These are phyloP conservation scores for Phengaris alcon DNA, from an alignment of 2,888 invertebrate species.

Conservation along the genomic window DNA sequence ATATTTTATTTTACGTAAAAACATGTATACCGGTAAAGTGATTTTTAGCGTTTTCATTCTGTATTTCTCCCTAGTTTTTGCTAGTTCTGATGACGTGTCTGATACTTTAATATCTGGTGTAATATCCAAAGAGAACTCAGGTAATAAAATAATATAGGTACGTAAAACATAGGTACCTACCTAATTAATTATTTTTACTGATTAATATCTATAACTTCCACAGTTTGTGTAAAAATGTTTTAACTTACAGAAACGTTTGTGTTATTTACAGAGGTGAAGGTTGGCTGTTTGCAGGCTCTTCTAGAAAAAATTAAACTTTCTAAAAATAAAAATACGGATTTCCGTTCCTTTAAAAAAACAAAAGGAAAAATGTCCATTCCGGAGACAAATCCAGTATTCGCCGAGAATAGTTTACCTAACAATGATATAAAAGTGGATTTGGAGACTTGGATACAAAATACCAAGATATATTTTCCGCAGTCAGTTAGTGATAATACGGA, in stretches of 20 bases:
- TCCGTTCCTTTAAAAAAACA: neutral
- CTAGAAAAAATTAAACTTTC: neutral
- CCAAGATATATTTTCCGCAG: neutral
- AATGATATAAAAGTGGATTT: neutral
- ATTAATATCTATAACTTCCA: too few species aligned
- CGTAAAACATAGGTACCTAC: too few species aligned
- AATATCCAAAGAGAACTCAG: neutral
- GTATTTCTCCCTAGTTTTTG: neutral
- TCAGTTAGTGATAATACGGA: neutral
- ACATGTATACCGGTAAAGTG: neutral
- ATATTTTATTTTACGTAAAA: neutral
- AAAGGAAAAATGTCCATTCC: neutral
- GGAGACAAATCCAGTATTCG: neutral
- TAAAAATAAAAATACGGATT: neutral
- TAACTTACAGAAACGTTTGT: neutral
- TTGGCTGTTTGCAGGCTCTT: neutral
- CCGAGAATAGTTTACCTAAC: neutral
- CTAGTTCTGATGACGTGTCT: neutral
- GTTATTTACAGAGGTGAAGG: neutral
- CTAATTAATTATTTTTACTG: too few species aligned
- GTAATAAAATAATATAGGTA: too few species aligned
- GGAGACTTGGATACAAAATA: neutral
- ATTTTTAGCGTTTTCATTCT: neutral
- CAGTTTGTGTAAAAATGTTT: too few species aligned
- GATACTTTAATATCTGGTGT: constrained; percentile 2